Base-by-base conservation (phyloP, 1,140 invertebrate genomes). In the Drosophila orosa region DNA sequence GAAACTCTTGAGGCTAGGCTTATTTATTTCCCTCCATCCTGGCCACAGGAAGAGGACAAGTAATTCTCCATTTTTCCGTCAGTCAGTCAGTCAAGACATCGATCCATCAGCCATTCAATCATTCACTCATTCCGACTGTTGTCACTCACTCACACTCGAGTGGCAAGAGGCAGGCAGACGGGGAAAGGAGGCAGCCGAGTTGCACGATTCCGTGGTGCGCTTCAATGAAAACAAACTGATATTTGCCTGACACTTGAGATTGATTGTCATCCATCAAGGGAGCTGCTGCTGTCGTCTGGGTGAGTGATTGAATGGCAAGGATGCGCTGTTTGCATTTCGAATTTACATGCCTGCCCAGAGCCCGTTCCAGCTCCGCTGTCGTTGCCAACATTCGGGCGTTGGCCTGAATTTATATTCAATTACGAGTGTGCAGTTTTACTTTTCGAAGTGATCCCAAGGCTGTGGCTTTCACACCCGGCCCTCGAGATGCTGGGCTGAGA, bases 221-320 rank as follows among this genome's bases (percentile, higher is more conserved):
- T 75, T 80, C 74, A 85, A 78, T 85, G 80, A 84, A 89, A 91
- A 86, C 82, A 89, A 91, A 85, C 90, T 91, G 85, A 89, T 89
- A 91, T 91, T 91, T 89, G 89, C 83, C 81, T 85, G 89, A 91
- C 89, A 91, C 90, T 91, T 91, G 81, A 91, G 84, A 91, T 91
- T 91, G 89, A 91, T 91, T 91, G 90, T 91, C 89, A 91, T 91
- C 87, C 89, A 91, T 91, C 89, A 91, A 76, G 73, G 50, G 68
- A 79, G 78, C 65, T 75, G 78, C 54, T 45, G 37, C 44, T 81
- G 78, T 66, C 73, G 48, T 48, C 47, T 40, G 57, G 27, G 27
- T 72, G 80, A 84, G 74, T 89, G 84, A 89, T 89, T 80, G 80
- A 89, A 89, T 76, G 80, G 68, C 77, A 80, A 84, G 84, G 80